These are phyloP conservation scores for Drosophila falleni DNA, from an alignment of 2,888 invertebrate species.

Conservation along the genomic window DNA sequence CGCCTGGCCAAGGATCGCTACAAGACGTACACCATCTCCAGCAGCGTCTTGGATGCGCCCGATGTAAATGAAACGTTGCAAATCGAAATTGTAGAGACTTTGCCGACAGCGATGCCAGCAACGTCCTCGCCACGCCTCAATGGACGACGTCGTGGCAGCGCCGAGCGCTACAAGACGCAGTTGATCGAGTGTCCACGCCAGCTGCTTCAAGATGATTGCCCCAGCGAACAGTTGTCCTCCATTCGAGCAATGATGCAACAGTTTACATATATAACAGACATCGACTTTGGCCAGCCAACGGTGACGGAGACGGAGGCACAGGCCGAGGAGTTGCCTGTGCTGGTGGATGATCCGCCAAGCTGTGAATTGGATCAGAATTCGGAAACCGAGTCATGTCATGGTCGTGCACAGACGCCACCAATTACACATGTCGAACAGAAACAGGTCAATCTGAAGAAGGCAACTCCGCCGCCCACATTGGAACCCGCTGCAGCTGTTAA, in stretches of 20 bases:
- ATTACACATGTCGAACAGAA: slow-evolving; percentile 26
- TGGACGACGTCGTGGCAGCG: slow-evolving; percentile 80
- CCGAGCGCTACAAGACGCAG: slow-evolving; percentile 91
- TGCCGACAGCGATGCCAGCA: slow-evolving; percentile 77
- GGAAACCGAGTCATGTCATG: slow-evolving; percentile 86
- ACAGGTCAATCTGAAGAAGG: slow-evolving; percentile 12
- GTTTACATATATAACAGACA: slow-evolving; percentile 81
- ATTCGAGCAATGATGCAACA: slow-evolving; percentile 82
- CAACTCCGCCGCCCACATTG: slow-evolving; percentile 44
- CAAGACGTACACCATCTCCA: slow-evolving; percentile 92
- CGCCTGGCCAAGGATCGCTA: slow-evolving; percentile 91
- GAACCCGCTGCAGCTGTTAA: slow-evolving; percentile 69
- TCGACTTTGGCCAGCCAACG: slow-evolving; percentile 82
- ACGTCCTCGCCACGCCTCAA: slow-evolving; percentile 53
- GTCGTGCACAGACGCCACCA: slow-evolving; percentile 51
- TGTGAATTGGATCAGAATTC: slow-evolving; percentile 88
- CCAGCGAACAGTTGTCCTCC: slow-evolving; percentile 77
- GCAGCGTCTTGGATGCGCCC: slow-evolving; percentile 35
- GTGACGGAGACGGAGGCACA: slow-evolving; percentile 30
- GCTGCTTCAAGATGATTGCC: slow-evolving; percentile 58
- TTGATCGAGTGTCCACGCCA: slow-evolving; percentile 86
- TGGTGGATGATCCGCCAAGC: slow-evolving; percentile 77
- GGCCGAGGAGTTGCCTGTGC: slow-evolving; percentile 45
- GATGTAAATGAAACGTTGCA: slow-evolving; percentile 82
- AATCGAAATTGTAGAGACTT: slow-evolving; percentile 85